Evolutionary conservation across 2,797 vertebrate genomes (phyloP).

Genomic region (Spea hammondii): DNA sequence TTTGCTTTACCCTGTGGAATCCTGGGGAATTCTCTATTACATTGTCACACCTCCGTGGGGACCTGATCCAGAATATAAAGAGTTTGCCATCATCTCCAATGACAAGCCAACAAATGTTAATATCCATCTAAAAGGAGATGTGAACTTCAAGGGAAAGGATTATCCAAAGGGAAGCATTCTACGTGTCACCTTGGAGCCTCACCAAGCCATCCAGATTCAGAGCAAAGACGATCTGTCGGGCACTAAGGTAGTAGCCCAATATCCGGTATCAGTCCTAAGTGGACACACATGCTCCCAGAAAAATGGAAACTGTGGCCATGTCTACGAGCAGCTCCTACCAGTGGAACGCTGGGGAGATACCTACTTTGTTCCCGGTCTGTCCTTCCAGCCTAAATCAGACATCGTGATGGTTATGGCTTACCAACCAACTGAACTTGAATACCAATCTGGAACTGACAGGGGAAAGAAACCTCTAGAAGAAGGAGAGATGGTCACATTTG

Average conservation of each 20-base stretch:
- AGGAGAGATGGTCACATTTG: slow-evolving; percentile 41
- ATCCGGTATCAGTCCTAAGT: too few relatives aligned
- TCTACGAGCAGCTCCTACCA: slow-evolving; percentile 74
- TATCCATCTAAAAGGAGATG: slow-evolving; percentile 53
- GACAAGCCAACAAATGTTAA: slow-evolving; percentile 59
- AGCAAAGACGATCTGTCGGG: slow-evolving; percentile 55
- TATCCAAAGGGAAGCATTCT: slow-evolving; percentile 53
- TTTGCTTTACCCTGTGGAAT: slow-evolving; percentile 62
- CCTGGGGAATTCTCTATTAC: slow-evolving; percentile 72
- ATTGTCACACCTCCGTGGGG: slow-evolving; percentile 63
- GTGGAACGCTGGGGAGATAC: slow-evolving; percentile 68
- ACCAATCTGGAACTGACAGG: slow-evolving; percentile 30
- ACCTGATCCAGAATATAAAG: slow-evolving; percentile 49
- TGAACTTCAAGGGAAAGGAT: slow-evolving; percentile 55
- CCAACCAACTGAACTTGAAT: slow-evolving; percentile 59
- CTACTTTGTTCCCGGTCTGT: slow-evolving; percentile 67
- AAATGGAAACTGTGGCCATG: slow-evolving; percentile 70
- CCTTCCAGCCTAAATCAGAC: slow-evolving; percentile 62
- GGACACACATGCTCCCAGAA: slow-evolving; percentile 42
- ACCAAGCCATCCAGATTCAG: slow-evolving; percentile 71
- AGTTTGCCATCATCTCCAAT: slow-evolving; percentile 73
- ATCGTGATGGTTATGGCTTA: slow-evolving; percentile 68
- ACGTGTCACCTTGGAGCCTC: slow-evolving; percentile 63
- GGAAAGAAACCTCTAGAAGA: not conserved
- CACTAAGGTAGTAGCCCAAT: slow-evolving; percentile 61